Percentiles rank a stretch among this genome's conserved stretches.
phyloP scores from a whole-genome alignment of 2,888 invertebrate species.

The Dryococelus australis region DNA sequence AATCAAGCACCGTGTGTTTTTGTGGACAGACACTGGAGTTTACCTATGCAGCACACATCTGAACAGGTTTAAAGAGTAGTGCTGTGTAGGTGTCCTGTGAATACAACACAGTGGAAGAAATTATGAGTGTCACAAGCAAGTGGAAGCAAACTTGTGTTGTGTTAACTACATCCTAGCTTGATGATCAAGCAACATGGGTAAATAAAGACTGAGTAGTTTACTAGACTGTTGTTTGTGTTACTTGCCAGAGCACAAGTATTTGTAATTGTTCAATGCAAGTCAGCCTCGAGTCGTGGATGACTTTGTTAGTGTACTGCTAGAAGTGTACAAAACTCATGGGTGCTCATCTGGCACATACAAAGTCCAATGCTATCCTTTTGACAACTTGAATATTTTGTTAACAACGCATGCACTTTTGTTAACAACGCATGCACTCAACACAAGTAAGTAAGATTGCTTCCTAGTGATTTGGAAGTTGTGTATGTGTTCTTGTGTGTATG shows the following conservation, averaged over 20 bases:
- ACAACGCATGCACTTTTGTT: slow-evolving; percentile 23
- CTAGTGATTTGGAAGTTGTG: neutral
- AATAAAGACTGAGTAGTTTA: slow-evolving; percentile 39
- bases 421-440: neutral
- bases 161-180: slow-evolving; percentile 17
- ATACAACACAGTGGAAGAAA: neutral
- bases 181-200: slow-evolving; percentile 21
- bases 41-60: slow-evolving; percentile 11
- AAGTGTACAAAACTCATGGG: neutral
- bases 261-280: neutral
- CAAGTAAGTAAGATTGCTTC: neutral
- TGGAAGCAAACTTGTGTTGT: neutral
- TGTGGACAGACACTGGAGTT: neutral
- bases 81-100: neutral
- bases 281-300: neutral
- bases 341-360: neutral
- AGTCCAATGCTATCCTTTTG: neutral
- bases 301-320: slow-evolving; percentile 16
- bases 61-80: neutral
- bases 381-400: neutral
- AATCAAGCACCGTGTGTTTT: neutral
- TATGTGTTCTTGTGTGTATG: neutral
- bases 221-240: neutral
- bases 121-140: slow-evolving; percentile 12
- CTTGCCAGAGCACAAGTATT: slow-evolving; percentile 12